Percentiles rank a stretch among this genome's conserved stretches.
These are phyloP conservation scores for Alligator mississippiensis DNA, from an alignment of 2,113 vertebrate genomes.

Conservation along the genomic window DNA sequence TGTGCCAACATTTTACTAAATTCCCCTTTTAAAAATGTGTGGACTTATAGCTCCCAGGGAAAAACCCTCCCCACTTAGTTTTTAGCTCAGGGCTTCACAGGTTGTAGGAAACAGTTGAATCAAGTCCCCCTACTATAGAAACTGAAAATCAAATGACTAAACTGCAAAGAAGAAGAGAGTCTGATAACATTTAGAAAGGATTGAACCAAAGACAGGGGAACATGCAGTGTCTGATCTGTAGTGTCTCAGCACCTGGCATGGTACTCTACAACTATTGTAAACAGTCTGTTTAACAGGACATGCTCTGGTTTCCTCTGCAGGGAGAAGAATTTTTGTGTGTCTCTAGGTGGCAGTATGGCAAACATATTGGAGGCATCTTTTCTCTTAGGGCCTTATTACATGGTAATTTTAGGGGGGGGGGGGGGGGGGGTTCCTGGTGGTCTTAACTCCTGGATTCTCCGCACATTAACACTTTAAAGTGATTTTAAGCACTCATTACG, in stretches of 20 bases:
- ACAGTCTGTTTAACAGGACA: not conserved
- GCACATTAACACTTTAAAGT: too few species aligned
- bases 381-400: too few species aligned
- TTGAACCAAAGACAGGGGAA: not conserved
- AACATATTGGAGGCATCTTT: too few species aligned
- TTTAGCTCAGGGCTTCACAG: not conserved
- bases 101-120: not conserved
- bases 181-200: not conserved
- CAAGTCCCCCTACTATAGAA: not conserved
- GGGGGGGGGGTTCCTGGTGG: too few species aligned
- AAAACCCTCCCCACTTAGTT: not conserved
- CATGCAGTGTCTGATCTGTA: not conserved
- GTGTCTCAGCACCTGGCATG: not conserved
- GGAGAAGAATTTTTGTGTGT: rapidly evolving
- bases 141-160: rapidly evolving
- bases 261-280: not conserved
- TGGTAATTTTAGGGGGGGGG: too few species aligned
- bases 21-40: not conserved
- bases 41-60: not conserved
- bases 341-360: not conserved
- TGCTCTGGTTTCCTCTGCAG: not conserved
- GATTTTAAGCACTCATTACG: too few species aligned
- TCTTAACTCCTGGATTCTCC: too few species aligned
- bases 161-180: not conserved
- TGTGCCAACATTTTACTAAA: not conserved